phyloP scores from a whole-genome alignment of 2,797 vertebrate genomes.

The Tadarida brasiliensis region DNA sequence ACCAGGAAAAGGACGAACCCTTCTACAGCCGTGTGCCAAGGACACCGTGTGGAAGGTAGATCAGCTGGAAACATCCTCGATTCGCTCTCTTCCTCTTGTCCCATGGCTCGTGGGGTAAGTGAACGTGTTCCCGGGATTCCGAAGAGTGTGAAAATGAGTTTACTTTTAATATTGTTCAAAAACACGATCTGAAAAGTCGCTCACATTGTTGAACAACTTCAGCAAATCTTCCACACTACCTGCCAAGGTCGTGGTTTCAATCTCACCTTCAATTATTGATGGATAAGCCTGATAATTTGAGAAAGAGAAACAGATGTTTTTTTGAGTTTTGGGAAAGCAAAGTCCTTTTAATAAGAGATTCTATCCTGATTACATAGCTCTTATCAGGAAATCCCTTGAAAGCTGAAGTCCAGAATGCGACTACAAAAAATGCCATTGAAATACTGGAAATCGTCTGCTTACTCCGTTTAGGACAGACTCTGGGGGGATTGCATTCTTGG shows the following conservation, averaged over 20 bases:
- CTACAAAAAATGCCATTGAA: conserved; percentile 84
- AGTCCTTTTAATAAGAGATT: conserved; percentile 82
- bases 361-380: conserved; percentile 80
- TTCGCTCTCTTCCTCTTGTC: not conserved
- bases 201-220: conserved; percentile 70
- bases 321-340: conserved; percentile 74
- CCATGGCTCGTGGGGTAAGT: conserved; percentile 43
- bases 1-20: not conserved
- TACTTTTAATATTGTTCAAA: conserved; percentile 76
- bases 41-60: not conserved
- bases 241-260: conserved; percentile 78
- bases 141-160: conserved; percentile 67
- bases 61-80: not conserved
- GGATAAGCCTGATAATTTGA: conserved; percentile 78
- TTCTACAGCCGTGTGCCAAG: not conserved
- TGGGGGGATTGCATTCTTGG: conserved; percentile 60
- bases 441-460: conserved; percentile 84
- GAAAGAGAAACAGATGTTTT: conserved; percentile 76
- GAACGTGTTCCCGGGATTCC: conserved; percentile 45
- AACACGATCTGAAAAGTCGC: conserved; percentile 71
- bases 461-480: conserved; percentile 80
- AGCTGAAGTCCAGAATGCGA: conserved; percentile 84
- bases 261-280: conserved; percentile 76
- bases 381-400: conserved; percentile 84
- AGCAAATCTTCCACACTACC: conserved; percentile 73